These are phyloP conservation scores for Tineola bisselliella DNA, from an alignment of 2,888 invertebrate genomes.

Conservation along the genomic window DNA sequence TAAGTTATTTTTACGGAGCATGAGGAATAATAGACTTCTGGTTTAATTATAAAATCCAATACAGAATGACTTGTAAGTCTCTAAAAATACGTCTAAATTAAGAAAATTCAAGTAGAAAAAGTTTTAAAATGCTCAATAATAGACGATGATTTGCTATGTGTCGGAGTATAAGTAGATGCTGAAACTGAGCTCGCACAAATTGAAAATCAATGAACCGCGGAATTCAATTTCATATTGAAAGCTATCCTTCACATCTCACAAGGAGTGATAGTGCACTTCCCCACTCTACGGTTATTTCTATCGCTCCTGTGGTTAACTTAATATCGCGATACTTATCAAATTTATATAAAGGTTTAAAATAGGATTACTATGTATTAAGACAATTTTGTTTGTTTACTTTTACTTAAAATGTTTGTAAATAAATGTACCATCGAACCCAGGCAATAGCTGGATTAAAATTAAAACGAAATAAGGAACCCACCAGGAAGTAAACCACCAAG, in stretches of 20 bases:
- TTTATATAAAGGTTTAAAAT: not conserved
- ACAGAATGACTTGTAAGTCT: too few species aligned
- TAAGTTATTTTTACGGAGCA: too few species aligned
- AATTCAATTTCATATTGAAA: constrained; percentile 75
- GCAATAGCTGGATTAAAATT: too few species aligned
- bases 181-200: constrained; percentile 61
- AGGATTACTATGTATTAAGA: not conserved
- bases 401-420: too few species aligned
- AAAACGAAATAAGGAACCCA: too few species aligned
- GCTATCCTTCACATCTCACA: constrained; percentile 59
- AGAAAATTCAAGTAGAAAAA: not conserved
- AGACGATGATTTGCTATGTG: constrained; percentile 4
- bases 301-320: not conserved
- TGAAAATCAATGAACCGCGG: constrained; percentile 73
- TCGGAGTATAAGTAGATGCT: constrained; percentile 39
- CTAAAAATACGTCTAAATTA: not conserved
- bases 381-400: too few species aligned
- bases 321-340: not conserved
- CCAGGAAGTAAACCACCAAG: too few species aligned
- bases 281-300: not conserved
- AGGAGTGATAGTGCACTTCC: constrained; percentile 18
- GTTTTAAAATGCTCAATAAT: constrained; percentile 5
- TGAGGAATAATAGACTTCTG: too few species aligned
- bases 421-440: too few species aligned
- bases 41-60: too few species aligned